These are phyloP conservation scores for Aix galericulata DNA, from an alignment of 2,113 vertebrate genomes.

Conservation along the genomic window DNA sequence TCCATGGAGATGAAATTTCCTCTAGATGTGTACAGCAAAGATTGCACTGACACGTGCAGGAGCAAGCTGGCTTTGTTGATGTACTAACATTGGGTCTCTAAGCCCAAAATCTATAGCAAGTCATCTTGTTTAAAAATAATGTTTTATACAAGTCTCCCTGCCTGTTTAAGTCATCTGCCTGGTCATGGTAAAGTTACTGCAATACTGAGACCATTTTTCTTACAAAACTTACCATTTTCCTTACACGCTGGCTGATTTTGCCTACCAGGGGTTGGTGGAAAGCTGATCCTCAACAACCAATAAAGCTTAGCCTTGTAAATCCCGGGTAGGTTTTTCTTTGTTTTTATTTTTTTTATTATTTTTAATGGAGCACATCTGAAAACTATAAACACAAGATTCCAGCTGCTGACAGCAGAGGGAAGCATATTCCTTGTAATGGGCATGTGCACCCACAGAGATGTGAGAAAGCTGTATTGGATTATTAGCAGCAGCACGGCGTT, in stretches of 20 bases:
- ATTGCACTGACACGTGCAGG: neutral
- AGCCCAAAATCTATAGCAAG: neutral
- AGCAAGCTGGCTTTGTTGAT: neutral
- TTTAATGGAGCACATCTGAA: constrained; percentile 32
- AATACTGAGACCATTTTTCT: neutral
- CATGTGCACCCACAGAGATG: neutral
- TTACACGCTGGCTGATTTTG: neutral
- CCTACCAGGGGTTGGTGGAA: neutral
- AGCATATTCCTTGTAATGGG: constrained; percentile 43
- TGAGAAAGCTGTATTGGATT: neutral
- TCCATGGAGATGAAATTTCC: neutral
- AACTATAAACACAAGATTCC: constrained; percentile 35
- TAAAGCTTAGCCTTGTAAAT: neutral
- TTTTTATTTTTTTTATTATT: neutral
- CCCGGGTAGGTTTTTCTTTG: neutral
- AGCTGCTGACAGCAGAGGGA: constrained; percentile 69
- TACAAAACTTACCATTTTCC: neutral
- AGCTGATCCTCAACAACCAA: neutral
- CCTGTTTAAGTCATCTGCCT: neutral
- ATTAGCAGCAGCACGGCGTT: neutral
- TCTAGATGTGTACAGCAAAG: neutral
- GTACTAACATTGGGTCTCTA: neutral
- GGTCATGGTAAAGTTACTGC: neutral
- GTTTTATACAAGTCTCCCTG: neutral
- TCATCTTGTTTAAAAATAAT: neutral